phyloP scores from a whole-genome alignment of 2,888 invertebrate species.

The Acleris holmiana region DNA sequence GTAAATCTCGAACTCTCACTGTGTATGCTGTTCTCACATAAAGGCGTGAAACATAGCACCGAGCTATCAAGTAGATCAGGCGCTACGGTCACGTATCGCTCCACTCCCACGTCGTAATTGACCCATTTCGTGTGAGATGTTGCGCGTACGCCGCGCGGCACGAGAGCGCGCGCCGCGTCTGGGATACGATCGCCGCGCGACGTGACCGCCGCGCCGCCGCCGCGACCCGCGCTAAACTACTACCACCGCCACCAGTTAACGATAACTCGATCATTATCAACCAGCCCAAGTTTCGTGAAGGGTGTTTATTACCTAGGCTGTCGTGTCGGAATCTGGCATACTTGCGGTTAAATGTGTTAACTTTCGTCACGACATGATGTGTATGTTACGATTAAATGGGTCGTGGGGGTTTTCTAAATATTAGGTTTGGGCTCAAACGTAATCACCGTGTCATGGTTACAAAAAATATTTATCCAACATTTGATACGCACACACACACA shows the following conservation, averaged over 20 bases:
- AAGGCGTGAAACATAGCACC: conserved; percentile 78
- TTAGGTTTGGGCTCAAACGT: neutral
- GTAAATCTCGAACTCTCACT: conserved; percentile 10
- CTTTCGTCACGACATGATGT: conserved; percentile 41
- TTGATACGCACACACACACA: too few species aligned
- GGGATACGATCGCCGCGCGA: conserved; percentile 80
- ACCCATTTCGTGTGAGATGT: conserved; percentile 82
- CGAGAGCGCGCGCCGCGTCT: conserved; percentile 61
- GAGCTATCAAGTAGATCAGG: conserved; percentile 68
- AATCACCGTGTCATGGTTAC: too few species aligned
- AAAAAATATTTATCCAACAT: too few species aligned
- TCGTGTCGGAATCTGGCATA: conserved; percentile 61
- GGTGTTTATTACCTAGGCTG: conserved; percentile 62
- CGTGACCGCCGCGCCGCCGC: conserved; percentile 56
- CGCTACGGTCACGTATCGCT: conserved; percentile 79
- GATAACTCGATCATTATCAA: conserved; percentile 37
- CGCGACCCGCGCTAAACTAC: conserved; percentile 27
- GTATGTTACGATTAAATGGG: conserved; percentile 20
- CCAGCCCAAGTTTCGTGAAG: conserved; percentile 52
- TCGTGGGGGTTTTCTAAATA: conserved; percentile 1
- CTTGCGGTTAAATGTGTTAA: conserved; percentile 53
- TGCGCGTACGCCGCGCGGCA: conserved; percentile 51
- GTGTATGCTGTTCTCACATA: conserved; percentile 45
- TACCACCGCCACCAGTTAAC: conserved; percentile 23
- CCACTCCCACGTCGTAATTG: conserved; percentile 84